Evolutionary conservation across 2,113 vertebrate genomes (phyloP).

Genomic region (Misgurnus anguillicaudatus): DNA sequence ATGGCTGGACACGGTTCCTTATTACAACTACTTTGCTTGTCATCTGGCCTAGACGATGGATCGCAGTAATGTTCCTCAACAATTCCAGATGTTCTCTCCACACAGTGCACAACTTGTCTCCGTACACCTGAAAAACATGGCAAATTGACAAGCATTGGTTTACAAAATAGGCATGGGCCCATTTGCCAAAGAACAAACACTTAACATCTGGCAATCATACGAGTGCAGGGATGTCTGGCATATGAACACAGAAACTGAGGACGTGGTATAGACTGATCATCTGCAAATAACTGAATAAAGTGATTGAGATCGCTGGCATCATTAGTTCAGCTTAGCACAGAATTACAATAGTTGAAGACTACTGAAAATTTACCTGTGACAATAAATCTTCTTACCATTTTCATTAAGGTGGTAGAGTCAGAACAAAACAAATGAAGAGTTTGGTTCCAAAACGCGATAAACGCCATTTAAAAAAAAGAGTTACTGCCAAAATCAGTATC

Average conservation of each 20-base stretch:
- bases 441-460: too few species aligned
- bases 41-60: conserved; percentile 74
- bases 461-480: too few species aligned
- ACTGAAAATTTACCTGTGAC: too few species aligned
- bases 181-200: neutral
- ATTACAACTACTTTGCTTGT: conserved; percentile 79
- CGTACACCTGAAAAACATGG: conserved; percentile 79
- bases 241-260: neutral
- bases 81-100: conserved; percentile 79
- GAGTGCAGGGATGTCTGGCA: neutral
- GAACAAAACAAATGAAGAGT: too few species aligned
- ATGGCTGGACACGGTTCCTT: conserved; percentile 85
- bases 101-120: conserved; percentile 82
- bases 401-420: too few species aligned
- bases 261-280: neutral
- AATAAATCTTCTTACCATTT: too few species aligned
- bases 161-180: neutral
- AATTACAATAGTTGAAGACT: too few species aligned
- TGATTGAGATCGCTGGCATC: too few species aligned
- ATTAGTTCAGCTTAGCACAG: too few species aligned
- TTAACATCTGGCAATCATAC: neutral
- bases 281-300: too few species aligned
- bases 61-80: conserved; percentile 86
- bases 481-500: too few species aligned
- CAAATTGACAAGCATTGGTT: neutral